Base-by-base conservation (phyloP, 2,888 invertebrate genomes). In the Melitaea athalia region DNA sequence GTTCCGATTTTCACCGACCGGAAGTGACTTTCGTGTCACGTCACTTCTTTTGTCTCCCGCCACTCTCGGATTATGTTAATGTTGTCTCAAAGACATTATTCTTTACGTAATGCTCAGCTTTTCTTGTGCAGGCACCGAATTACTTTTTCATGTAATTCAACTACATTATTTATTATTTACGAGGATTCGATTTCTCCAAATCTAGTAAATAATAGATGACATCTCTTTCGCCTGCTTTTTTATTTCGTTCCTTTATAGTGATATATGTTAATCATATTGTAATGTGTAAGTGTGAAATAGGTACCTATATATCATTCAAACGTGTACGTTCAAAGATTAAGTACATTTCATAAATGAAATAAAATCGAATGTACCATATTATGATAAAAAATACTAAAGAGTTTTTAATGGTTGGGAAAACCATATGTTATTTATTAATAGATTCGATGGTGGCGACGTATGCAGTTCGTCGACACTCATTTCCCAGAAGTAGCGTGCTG, bases 1-100 rank as follows among this genome's bases (percentile, higher is more conserved):
- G 76, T 74, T 72, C 66, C 67, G 68, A 31, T 38, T 68, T 67
- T 70, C 70, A 69, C 66, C 79, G 77, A 74, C 78, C 81, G 85
- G 85, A 82, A 84, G 84, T 79, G 76, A 71, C 71, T 72, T 77
- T 74, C 77, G 60, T 74, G 80, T 81, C 82, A 85, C 84, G 85
- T 87, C 86, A 86, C 85, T 83, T 85, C 85, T 86, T 85, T 84
- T 87, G 87, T 85, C 83, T 57, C 57, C 57, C 78, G 77, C 79
- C 84, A 82, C 81, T 81, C 81, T 80, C 77, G 87, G 88, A 91
- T 90, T 91, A 91, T 91, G 90, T 84, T 89, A 91, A 91, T 91
- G 84, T 79, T 81, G 85, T 84, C 84, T 85, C 86, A 77, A 80
- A 85, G 85, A 88, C 89, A 91, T 91, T 91, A 89, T 88, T 90